Evolutionary conservation across 2,797 vertebrate genomes (phyloP).

Genomic region (Gallirallus australis): DNA sequence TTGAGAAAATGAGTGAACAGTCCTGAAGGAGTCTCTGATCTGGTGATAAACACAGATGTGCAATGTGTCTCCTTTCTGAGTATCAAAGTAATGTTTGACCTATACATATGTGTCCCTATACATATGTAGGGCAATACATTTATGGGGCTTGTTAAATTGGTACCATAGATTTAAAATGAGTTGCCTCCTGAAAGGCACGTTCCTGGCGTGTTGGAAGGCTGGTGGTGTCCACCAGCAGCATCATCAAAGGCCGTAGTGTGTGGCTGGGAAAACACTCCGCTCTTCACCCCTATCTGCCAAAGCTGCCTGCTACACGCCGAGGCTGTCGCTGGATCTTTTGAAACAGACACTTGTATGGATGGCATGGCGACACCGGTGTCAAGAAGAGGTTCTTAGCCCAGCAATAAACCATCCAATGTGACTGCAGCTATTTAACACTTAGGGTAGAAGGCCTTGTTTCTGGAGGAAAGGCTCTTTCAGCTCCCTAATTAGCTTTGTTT

Average conservation of each 20-base stretch:
- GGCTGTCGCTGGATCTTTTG: constrained; percentile 14
- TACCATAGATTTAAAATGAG: background rate
- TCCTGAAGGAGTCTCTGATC: background rate
- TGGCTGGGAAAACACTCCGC: constrained; percentile 11
- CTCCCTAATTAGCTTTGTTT: constrained; percentile 66
- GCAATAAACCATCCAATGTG: constrained; percentile 18
- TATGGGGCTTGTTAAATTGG: background rate
- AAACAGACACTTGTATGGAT: background rate
- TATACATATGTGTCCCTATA: background rate
- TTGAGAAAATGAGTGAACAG: background rate
- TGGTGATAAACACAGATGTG: background rate
- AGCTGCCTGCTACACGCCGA: background rate
- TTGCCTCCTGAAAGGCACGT: background rate
- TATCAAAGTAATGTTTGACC: background rate
- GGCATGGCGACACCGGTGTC: background rate
- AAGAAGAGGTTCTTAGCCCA: constrained; percentile 17
- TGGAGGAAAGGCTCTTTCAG: constrained; percentile 64
- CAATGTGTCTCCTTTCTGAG: background rate
- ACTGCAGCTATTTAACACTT: constrained; percentile 51
- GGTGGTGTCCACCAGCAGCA: background rate
- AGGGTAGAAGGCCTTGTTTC: constrained; percentile 39
- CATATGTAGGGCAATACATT: background rate
- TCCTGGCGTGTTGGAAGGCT: background rate
- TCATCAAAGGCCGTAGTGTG: background rate
- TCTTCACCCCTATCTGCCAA: background rate